phyloP scores from a whole-genome alignment of 2,113 vertebrate genomes.

The Merops nubicus region DNA sequence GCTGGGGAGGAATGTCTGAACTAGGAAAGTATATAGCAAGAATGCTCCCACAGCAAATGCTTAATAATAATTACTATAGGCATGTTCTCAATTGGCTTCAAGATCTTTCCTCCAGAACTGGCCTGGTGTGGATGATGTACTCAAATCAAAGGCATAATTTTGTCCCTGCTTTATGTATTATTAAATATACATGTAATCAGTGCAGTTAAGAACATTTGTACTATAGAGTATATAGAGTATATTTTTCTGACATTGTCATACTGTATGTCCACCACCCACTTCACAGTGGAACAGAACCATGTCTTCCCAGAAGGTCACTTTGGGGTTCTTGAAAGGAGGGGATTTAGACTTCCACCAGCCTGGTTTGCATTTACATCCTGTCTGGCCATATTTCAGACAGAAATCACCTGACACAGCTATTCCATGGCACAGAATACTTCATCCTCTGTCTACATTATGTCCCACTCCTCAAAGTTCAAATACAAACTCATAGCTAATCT shows the following conservation, averaged over 20 bases:
- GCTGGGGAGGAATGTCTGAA: not conserved
- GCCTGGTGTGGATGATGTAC: not conserved
- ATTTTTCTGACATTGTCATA: not conserved
- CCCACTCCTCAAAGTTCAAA: not conserved
- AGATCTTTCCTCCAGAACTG: not conserved
- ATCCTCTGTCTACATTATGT: not conserved
- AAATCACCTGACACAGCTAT: not conserved
- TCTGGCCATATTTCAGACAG: not conserved
- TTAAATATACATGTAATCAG: not conserved
- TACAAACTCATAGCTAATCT: not conserved
- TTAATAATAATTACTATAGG: not conserved
- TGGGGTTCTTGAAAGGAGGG: not conserved
- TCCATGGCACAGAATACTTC: not conserved
- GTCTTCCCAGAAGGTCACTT: not conserved
- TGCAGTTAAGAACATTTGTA: not conserved
- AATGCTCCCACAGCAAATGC: not conserved
- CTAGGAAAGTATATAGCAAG: not conserved
- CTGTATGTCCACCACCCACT: not conserved
- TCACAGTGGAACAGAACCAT: not conserved
- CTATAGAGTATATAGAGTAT: not conserved
- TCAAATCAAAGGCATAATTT: not conserved
- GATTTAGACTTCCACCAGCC: not conserved
- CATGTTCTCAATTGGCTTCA: not conserved
- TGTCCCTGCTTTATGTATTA: not conserved
- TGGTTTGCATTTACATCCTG: not conserved